Conservation (phyloP, 37 sponge, comb jelly and placozoan species). For the Sycon ciliatum region DNA sequence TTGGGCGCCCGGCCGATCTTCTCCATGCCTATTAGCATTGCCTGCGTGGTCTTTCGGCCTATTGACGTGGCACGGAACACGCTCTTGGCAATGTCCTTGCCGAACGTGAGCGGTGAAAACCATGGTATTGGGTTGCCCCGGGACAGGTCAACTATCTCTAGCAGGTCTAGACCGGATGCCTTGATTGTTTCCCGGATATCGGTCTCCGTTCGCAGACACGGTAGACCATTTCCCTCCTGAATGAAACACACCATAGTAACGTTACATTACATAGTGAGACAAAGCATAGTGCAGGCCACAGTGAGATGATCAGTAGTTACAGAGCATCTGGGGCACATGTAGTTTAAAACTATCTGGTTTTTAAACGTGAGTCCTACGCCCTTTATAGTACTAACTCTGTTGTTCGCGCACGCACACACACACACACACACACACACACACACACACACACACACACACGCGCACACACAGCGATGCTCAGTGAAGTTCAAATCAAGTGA, state of each 20-base stretch:
- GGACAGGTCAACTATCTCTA: conserved; percentile 22
- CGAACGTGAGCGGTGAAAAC: conserved; percentile 13
- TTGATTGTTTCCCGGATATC: conserved; percentile 12
- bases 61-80: conserved; percentile 37
- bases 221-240: conserved; percentile 45
- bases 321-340: too few species aligned
- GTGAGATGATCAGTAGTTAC: too few species aligned
- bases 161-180: conserved; percentile 41
- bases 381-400: too few species aligned
- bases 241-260: background rate
- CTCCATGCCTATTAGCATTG: conserved; percentile 34
- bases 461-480: too few species aligned
- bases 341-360: too few species aligned
- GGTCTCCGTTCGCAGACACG: conserved; percentile 22
- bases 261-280: background rate
- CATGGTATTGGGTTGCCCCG: conserved; percentile 38
- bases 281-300: too few species aligned
- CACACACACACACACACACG: conserved; percentile 5
- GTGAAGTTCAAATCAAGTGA: too few species aligned
- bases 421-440: background rate
- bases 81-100: conserved; percentile 16
- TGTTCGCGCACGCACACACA: too few species aligned
- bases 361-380: too few species aligned
- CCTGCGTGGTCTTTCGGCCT: conserved; percentile 46
- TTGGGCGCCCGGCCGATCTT: conserved; percentile 31